A percentile compares a stretch with the other conserved stretches of the same genome.
phyloP scores from a whole-genome alignment of 2,797 vertebrate genomes.

The Petrocephalus sullivani region DNA sequence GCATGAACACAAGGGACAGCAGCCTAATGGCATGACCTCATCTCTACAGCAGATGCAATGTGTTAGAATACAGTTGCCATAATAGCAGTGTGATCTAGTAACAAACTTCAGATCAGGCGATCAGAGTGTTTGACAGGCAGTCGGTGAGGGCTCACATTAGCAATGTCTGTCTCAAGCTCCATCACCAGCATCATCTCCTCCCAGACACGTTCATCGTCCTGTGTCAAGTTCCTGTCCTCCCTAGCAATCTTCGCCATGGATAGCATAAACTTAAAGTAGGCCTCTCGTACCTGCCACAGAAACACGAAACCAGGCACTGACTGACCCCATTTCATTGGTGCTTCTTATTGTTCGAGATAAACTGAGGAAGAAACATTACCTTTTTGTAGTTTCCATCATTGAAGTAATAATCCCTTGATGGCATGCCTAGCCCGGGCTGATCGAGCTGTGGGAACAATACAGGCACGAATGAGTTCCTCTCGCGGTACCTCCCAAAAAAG shows the following conservation, averaged over 20 bases:
- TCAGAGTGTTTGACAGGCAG: neutral
- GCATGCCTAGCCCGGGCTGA: constrained; percentile 91
- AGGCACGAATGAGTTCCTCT: neutral
- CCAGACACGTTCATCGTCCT: constrained; percentile 66
- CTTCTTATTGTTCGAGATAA: neutral
- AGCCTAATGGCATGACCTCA: constrained; percentile 18
- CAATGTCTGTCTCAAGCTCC: constrained; percentile 85
- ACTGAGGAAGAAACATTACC: constrained; percentile 49
- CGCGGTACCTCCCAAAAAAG: neutral
- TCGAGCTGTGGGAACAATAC: constrained; percentile 72
- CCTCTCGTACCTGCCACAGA: constrained; percentile 72
- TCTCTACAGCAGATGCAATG: neutral
- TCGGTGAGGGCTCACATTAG: constrained; percentile 69
- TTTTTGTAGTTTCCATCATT: constrained; percentile 76
- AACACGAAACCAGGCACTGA: neutral
- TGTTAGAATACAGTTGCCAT: neutral
- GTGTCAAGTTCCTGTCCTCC: constrained; percentile 74
- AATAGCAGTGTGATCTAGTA: neutral
- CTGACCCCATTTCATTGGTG: neutral
- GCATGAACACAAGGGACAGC: constrained; percentile 34
- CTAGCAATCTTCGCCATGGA: constrained; percentile 79
- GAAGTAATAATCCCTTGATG: constrained; percentile 89
- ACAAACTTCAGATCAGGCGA: neutral
- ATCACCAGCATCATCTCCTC: constrained; percentile 84
- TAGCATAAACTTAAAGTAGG: constrained; percentile 90